Base-by-base conservation (phyloP, 2,888 invertebrate genomes). In the Apamea crenata region DNA sequence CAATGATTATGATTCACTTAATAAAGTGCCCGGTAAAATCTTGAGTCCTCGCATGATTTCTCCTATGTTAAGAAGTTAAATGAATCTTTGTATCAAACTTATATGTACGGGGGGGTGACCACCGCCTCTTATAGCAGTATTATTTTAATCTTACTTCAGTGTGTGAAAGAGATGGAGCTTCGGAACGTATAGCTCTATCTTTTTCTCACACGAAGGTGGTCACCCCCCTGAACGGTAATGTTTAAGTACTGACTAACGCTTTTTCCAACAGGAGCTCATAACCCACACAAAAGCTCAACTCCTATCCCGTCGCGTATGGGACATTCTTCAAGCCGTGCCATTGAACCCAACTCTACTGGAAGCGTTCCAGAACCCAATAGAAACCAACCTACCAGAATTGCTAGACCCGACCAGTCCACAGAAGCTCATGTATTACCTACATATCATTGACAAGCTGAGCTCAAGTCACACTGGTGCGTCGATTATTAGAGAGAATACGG, bases 391-490 rank as follows among this genome's bases (percentile, higher is more conserved):
- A 70, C 97, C 98, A 36, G 98, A 98, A 88, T 95, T 99, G 1
- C 97, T 99, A 21, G 98, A 99, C 95, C 98, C 99, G 0, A 98
- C 98, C 50, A 99, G 99, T 93, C 98, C 99, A 0, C 99, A 99
- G 95, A 99, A 99, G 93, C 97, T 99, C 75, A 99, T 99, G 99
- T 99, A 99, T 93, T 99, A 99, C 0, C 95, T 99, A 82, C 99
- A 99, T 94, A 99, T 99, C 87, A 98, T 99, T 80, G 96, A 96
- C 85, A 96, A 96, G 80, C 91, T 96, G 77, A 96, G 96, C 88
- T 95, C 95, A 76, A 95, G 89, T 81, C 96, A 93, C 70, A 92
- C 88, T 85, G 90, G 93, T 71, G 53, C 85, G 0, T 90, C 94
- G 1, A 95, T 92, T 78, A 90, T 92, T 10, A 95, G 95, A 75